These are phyloP conservation scores for Lacanobia wlatinum DNA, from an alignment of 2,888 invertebrate species.

Conservation along the genomic window DNA sequence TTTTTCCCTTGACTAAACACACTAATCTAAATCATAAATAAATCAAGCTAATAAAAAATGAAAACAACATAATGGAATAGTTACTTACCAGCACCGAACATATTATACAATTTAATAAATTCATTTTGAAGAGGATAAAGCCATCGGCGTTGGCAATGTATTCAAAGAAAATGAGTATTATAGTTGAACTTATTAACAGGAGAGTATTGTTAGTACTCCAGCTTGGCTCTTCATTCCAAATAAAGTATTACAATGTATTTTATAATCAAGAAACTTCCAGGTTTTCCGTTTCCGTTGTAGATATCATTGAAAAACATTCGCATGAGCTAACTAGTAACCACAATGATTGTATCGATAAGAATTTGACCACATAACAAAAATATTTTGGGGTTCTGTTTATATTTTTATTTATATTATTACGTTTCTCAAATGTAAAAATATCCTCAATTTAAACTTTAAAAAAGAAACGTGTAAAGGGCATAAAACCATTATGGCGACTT, in stretches of 20 bases:
- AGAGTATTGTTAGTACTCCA: neutral
- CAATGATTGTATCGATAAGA: too few species aligned
- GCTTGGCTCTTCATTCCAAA: too few species aligned
- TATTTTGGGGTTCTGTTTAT: neutral
- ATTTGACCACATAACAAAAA: neutral
- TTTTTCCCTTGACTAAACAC: too few species aligned
- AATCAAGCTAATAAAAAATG: neutral
- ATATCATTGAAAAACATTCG: neutral
- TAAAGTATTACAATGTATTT: neutral
- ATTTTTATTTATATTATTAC: neutral
- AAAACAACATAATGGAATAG: neutral
- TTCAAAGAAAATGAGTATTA: neutral
- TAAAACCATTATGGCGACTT: too few species aligned
- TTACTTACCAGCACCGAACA: neutral
- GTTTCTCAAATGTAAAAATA: neutral
- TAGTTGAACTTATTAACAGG: neutral
- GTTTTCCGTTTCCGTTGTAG: neutral
- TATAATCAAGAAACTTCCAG: neutral
- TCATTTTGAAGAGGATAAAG: neutral
- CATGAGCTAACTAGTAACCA: neutral
- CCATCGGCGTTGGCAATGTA: neutral
- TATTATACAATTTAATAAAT: neutral
- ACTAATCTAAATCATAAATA: too few species aligned
- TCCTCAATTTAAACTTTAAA: neutral
- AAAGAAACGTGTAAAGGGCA: too few species aligned